Evolutionary conservation across 2,113 vertebrate genomes (phyloP).

Genomic region (Bubo blakistoni): DNA sequence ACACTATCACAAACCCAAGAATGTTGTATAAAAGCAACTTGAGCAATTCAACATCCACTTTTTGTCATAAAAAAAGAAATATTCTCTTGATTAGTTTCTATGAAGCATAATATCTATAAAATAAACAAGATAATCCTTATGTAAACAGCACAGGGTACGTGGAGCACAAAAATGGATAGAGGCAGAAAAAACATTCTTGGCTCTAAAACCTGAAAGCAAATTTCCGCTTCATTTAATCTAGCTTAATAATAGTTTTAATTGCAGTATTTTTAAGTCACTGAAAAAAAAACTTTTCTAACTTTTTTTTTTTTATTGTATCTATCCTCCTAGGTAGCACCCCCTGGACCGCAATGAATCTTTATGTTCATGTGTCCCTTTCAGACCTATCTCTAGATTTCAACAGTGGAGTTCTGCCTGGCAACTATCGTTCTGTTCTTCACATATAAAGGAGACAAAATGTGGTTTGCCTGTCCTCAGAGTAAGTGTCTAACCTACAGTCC

Average conservation of each 20-base stretch:
- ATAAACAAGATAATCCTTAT: conserved; percentile 68
- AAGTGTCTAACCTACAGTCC: background rate
- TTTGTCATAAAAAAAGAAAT: conserved; percentile 68
- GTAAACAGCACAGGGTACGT: conserved; percentile 47
- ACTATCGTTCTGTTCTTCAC: background rate
- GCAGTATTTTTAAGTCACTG: conserved; percentile 4
- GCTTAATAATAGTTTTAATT: conserved; percentile 47
- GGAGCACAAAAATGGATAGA: conserved; percentile 41
- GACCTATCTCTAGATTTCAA: background rate
- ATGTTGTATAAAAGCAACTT: conserved; percentile 57
- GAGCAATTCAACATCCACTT: conserved; percentile 31
- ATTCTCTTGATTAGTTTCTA: conserved; percentile 66
- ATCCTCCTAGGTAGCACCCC: background rate
- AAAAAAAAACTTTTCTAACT: background rate
- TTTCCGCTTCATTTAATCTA: conserved; percentile 26
- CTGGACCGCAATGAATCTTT: background rate
- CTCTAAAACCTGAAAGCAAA: background rate
- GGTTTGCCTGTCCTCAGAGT: background rate
- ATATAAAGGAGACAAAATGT: background rate
- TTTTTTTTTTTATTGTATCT: background rate
- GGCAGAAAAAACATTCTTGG: conserved; percentile 36
- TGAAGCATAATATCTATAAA: conserved; percentile 66
- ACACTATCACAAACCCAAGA: conserved; percentile 57
- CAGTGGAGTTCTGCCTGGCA: background rate
- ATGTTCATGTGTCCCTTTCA: background rate